Conservation (phyloP, 2,113 vertebrate species). For the Pedionomus torquatus region DNA sequence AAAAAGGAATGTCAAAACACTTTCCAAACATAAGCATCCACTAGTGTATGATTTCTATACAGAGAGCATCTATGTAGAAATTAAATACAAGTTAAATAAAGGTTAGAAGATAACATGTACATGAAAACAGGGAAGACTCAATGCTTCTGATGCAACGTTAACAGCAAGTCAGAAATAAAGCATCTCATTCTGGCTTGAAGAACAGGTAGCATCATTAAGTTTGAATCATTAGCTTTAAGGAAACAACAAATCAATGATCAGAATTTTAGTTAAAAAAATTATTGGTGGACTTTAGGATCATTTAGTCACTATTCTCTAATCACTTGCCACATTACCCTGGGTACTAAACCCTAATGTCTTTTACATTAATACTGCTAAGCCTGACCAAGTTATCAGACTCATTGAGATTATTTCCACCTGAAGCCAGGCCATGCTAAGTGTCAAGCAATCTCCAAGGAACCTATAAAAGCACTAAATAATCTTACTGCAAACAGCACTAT, state of each 20-base stretch:
- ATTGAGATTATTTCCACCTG: rapidly evolving
- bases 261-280: neutral
- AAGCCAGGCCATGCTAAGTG: neutral
- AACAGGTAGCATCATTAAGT: neutral
- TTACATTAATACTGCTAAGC: neutral
- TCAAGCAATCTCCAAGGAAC: neutral
- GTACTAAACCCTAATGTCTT: neutral
- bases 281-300: neutral
- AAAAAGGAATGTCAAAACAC: neutral
- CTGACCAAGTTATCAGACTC: neutral
- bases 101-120: neutral
- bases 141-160: neutral
- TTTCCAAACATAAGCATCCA: neutral
- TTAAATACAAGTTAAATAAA: neutral
- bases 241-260: neutral
- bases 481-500: neutral
- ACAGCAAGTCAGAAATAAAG: neutral
- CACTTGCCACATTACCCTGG: neutral
- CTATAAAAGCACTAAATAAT: neutral
- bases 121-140: neutral
- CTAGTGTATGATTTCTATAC: neutral
- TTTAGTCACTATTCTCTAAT: neutral
- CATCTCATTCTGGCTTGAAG: neutral
- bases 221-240: neutral
- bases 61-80: neutral